Conservation (phyloP, 1,140 invertebrate species). For the Orchestia grillus region DNA sequence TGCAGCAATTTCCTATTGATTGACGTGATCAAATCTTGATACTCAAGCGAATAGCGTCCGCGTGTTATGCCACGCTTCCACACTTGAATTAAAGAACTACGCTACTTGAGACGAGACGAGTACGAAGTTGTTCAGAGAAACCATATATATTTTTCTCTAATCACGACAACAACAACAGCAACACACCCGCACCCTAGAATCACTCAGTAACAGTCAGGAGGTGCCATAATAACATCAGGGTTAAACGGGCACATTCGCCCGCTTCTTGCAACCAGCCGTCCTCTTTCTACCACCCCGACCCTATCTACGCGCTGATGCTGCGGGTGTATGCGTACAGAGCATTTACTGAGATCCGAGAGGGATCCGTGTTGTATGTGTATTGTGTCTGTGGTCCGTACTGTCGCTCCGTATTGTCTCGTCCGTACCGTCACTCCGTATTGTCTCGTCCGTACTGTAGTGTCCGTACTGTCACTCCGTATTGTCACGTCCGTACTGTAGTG, state of each 20-base stretch:
- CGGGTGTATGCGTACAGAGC: too few species aligned
- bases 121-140: not conserved
- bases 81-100: not conserved
- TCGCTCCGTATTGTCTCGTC: too few species aligned
- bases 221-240: not conserved
- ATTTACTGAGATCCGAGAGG: too few species aligned
- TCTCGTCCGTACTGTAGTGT: too few species aligned
- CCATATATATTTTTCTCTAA: not conserved
- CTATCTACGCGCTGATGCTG: too few species aligned
- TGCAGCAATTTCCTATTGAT: not conserved
- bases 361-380: too few species aligned
- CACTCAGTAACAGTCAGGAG: not conserved
- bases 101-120: not conserved
- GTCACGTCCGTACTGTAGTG: too few species aligned
- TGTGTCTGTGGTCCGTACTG: too few species aligned
- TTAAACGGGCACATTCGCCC: too few species aligned
- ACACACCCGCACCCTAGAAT: not conserved
- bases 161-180: not conserved
- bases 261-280: not conserved
- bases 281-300: not conserved
- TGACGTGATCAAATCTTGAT: not conserved
- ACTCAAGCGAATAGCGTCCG: not conserved
- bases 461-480: too few species aligned
- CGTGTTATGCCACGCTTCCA: not conserved
- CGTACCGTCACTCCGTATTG: too few species aligned